phyloP scores from a whole-genome alignment of 2,113 vertebrate species.

The Hypomesus transpacificus region DNA sequence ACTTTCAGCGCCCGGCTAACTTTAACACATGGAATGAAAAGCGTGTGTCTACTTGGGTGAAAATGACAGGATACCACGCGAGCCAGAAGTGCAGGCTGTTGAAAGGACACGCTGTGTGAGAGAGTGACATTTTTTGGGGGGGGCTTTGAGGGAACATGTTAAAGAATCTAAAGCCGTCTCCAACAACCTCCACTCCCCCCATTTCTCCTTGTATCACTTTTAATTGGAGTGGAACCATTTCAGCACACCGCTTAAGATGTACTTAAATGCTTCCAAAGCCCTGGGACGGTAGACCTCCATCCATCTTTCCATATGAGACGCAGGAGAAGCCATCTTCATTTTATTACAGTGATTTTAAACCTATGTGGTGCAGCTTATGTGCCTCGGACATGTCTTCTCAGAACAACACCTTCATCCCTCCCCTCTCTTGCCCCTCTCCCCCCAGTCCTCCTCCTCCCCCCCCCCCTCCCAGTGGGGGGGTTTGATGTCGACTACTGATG shows the following conservation, averaged over 20 bases:
- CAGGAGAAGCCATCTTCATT: conserved; percentile 9
- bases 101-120: conserved; percentile 13
- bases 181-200: neutral
- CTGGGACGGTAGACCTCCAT: neutral
- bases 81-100: conserved; percentile 21
- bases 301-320: neutral
- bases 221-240: conserved; percentile 16
- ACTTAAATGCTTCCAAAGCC: neutral
- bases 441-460: too few species aligned
- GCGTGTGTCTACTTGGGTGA: conserved; percentile 52
- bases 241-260: neutral
- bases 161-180: neutral
- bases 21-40: neutral
- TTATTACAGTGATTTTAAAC: conserved; percentile 32
- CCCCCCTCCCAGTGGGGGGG: conserved; percentile 7
- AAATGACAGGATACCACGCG: conserved; percentile 55
- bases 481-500: conserved; percentile 61
- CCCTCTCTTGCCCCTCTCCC: too few species aligned
- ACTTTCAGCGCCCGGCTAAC: conserved; percentile 34
- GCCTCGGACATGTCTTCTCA: conserved; percentile 41
- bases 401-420: conserved; percentile 37
- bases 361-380: conserved; percentile 38
- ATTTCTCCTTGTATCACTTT: conserved; percentile 8
- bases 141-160: conserved; percentile 41
- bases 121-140: neutral